Percentiles rank a stretch among this genome's conserved stretches.
phyloP scores from a whole-genome alignment of 2,113 vertebrate species.

The Anguilla japonica region DNA sequence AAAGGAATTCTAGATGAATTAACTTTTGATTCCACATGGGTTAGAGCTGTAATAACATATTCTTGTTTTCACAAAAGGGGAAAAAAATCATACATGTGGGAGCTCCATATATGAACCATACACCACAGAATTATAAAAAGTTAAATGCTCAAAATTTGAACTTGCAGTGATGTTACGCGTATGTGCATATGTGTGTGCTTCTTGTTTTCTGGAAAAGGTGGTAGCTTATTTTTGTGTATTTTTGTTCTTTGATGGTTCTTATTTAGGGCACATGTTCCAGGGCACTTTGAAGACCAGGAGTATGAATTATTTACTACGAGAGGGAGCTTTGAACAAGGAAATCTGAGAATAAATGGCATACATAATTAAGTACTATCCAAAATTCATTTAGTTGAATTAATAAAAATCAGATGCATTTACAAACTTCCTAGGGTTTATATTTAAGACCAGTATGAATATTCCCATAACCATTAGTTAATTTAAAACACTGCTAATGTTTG shows the following conservation, averaged over 20 bases:
- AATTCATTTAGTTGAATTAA: conserved; percentile 47
- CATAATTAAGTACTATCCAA: conserved; percentile 50
- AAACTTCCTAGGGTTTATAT: conserved; percentile 30
- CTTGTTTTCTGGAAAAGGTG: conserved; percentile 13
- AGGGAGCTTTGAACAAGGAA: conserved; percentile 51
- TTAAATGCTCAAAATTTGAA: not conserved
- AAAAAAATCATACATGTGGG: conserved; percentile 22
- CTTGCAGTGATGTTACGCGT: not conserved
- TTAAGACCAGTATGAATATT: conserved; percentile 22
- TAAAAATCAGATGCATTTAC: conserved; percentile 34
- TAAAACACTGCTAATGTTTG: not conserved
- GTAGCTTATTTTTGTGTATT: conserved; percentile 31
- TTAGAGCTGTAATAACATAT: not conserved
- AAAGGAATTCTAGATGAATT: conserved; percentile 52
- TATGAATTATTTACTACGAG: conserved; percentile 44
- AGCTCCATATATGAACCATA: not conserved
- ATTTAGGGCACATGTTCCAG: conserved; percentile 59
- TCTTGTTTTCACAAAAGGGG: conserved; percentile 32
- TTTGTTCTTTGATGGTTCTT: conserved; percentile 59
- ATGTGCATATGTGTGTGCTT: not conserved
- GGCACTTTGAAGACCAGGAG: conserved; percentile 51
- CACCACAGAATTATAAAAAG: not conserved
- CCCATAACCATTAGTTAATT: not conserved
- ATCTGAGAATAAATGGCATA: conserved; percentile 43
- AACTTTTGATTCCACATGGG: conserved; percentile 29